Percentiles rank a stretch among this genome's conserved stretches.
Evolutionary conservation across 2,888 invertebrate species (phyloP).

Genomic region (Automeris io): DNA sequence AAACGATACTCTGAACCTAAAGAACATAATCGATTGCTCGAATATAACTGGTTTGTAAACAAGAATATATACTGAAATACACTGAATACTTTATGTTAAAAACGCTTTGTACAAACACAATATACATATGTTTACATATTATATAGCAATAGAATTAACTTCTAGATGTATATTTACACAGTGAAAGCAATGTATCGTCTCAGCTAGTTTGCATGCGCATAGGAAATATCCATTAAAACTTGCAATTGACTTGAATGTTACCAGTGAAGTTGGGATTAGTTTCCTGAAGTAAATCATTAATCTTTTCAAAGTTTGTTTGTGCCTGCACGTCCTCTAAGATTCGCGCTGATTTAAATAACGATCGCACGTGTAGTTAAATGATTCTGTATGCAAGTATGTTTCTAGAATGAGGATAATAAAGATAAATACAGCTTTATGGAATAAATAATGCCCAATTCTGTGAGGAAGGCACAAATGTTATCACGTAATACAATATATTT

Average conservation of each 20-base stretch:
- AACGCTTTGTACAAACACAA: neutral
- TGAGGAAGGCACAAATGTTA: no score
- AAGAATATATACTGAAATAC: no score
- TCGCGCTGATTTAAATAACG: neutral
- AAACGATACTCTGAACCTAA: no score
- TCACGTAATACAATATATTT: no score
- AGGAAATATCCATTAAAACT: constrained; percentile 58
- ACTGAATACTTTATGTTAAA: neutral
- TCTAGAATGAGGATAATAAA: no score
- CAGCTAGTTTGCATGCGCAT: constrained; percentile 38
- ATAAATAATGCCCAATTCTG: no score
- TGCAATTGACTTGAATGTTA: constrained; percentile 47
- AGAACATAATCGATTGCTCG: no score
- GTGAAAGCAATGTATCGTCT: constrained; percentile 17
- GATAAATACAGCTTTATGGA: no score
- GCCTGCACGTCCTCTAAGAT: constrained; percentile 13
- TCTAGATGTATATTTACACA: constrained; percentile 1
- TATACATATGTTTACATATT: neutral
- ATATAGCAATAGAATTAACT: neutral
- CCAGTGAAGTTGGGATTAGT: constrained; percentile 50
- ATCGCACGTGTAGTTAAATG: neutral
- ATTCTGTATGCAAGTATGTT: no score
- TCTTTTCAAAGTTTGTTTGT: constrained; percentile 35
- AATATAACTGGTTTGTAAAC: no score
- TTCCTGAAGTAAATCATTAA: constrained; percentile 58